Conservation (phyloP, 2,797 vertebrate species). For the Diplodus sargus region DNA sequence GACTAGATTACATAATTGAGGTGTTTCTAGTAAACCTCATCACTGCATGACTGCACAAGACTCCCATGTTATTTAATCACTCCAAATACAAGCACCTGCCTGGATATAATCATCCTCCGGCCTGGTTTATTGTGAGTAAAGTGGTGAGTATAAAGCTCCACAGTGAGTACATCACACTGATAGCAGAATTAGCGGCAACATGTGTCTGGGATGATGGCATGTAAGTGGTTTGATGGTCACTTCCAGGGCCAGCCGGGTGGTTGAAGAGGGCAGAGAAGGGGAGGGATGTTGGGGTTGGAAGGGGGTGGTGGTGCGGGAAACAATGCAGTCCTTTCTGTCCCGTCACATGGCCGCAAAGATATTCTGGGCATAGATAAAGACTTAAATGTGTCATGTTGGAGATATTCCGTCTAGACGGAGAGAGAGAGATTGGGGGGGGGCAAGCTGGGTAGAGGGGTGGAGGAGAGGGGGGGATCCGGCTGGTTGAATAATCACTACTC, state of each 20-base stretch:
- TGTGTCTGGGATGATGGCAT: slow-evolving; percentile 41
- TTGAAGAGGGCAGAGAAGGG: slow-evolving; percentile 26
- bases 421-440: slow-evolving; percentile 29
- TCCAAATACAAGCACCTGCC: slow-evolving; percentile 41
- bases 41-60: slow-evolving; percentile 12
- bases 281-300: slow-evolving; percentile 23
- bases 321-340: slow-evolving; percentile 81
- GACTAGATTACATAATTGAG: slow-evolving; percentile 27
- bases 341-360: slow-evolving; percentile 77
- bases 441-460: slow-evolving; percentile 4
- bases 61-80: slow-evolving; percentile 52
- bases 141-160: slow-evolving; percentile 24
- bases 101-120: slow-evolving; percentile 38
- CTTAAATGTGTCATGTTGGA: slow-evolving; percentile 80
- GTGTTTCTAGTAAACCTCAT: slow-evolving; percentile 21
- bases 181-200: slow-evolving; percentile 51
- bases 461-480: slow-evolving; percentile 25
- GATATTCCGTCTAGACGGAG: slow-evolving; percentile 76
- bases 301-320: slow-evolving; percentile 63
- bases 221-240: slow-evolving; percentile 47
- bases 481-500: slow-evolving; percentile 76
- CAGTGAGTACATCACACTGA: slow-evolving; percentile 42
- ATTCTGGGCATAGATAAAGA: slow-evolving; percentile 82
- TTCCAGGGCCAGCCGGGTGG: slow-evolving; percentile 47
- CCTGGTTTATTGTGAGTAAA: slow-evolving; percentile 50